Percentiles rank a stretch among this genome's conserved stretches.
Conservation (phyloP, 2,888 invertebrate genomes). For the Eledone cirrhosa region DNA sequence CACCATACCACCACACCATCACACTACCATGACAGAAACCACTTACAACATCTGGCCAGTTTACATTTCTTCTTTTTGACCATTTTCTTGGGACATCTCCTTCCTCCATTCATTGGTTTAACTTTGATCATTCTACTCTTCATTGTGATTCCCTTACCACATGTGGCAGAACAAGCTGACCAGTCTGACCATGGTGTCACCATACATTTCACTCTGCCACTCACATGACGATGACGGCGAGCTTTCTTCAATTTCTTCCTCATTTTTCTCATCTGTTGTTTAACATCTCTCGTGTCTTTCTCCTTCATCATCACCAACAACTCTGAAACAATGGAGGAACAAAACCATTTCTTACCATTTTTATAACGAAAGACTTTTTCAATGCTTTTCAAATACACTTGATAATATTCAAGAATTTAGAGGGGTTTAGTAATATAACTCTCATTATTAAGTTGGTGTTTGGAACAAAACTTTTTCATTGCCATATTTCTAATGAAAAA, state of each 20-base stretch:
- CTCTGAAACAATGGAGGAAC: no score
- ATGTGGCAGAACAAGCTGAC: slow-evolving; percentile 61
- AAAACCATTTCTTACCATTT: no score
- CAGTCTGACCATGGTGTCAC: slow-evolving; percentile 60
- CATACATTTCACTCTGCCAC: slow-evolving; percentile 54
- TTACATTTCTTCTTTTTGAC: slow-evolving; percentile 52
- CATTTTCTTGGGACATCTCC: slow-evolving; percentile 59
- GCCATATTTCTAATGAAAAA: no score
- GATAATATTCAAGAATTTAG: no score
- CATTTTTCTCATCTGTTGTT: slow-evolving; percentile 18
- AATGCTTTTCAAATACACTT: no score
- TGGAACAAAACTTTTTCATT: no score
- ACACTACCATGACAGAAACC: background rate
- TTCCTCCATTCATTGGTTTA: slow-evolving; percentile 57
- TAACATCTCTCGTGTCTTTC: background rate
- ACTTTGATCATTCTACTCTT: slow-evolving; percentile 56
- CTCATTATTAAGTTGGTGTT: no score
- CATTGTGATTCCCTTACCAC: slow-evolving; percentile 48
- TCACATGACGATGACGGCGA: slow-evolving; percentile 29
- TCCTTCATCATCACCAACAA: slow-evolving; percentile 39
- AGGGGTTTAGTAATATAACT: no score
- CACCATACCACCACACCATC: no score
- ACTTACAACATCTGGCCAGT: slow-evolving; percentile 58
- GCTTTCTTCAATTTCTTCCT: slow-evolving; percentile 6
- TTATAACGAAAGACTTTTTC: no score